Evolutionary conservation across 2,888 invertebrate species (phyloP).

Genomic region (Neria commutata): DNA sequence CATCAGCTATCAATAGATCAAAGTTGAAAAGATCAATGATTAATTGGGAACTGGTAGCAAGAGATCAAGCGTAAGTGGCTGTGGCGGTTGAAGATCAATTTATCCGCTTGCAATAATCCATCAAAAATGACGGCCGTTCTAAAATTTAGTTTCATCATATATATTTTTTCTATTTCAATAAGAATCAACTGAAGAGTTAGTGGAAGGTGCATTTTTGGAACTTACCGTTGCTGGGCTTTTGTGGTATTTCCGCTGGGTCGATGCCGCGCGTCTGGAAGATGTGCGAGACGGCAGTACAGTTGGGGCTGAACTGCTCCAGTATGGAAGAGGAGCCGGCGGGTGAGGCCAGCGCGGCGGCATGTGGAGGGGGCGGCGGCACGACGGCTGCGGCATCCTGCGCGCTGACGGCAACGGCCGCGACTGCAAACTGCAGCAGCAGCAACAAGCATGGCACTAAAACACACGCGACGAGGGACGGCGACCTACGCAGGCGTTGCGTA

Average conservation of each 20-base stretch:
- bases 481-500: neutral
- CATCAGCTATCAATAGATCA: too few relatives aligned
- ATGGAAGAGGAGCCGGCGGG: conserved; percentile 45
- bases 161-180: too few relatives aligned
- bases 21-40: too few relatives aligned
- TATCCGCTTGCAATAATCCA: too few relatives aligned
- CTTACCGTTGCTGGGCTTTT: conserved; percentile 65
- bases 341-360: conserved; percentile 34
- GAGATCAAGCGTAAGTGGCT: too few relatives aligned
- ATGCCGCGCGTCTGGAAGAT: conserved; percentile 64
- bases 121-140: too few relatives aligned
- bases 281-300: conserved; percentile 63
- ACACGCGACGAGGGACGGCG: neutral
- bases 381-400: conserved; percentile 20
- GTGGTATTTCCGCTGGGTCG: conserved; percentile 63
- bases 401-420: neutral
- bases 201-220: too few relatives aligned
- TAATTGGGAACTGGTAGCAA: too few relatives aligned
- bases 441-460: neutral
- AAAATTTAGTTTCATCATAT: too few relatives aligned
- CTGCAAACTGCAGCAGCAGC: neutral
- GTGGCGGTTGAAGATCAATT: too few relatives aligned
- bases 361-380: conserved; percentile 23
- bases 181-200: too few relatives aligned
- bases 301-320: conserved; percentile 59